These are phyloP conservation scores for Fregata magnificens DNA, from an alignment of 2,113 vertebrate species.

Conservation along the genomic window DNA sequence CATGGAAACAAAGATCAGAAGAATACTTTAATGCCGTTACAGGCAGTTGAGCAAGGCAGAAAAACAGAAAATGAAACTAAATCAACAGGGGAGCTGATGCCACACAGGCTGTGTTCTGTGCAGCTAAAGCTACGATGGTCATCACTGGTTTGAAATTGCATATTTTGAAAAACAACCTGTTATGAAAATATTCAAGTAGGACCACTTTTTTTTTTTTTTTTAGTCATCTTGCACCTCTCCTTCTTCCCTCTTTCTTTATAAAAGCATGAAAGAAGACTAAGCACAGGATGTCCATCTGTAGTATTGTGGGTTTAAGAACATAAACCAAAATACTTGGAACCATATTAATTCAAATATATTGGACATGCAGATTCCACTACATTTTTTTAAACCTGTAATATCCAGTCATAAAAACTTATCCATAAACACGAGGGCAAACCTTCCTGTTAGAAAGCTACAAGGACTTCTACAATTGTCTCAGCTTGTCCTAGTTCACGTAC, in stretches of 20 bases:
- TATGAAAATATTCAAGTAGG: neutral
- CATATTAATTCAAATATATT: neutral
- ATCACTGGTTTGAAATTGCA: neutral
- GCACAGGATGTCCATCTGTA: neutral
- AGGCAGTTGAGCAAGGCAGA: constrained; percentile 65
- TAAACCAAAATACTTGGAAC: neutral
- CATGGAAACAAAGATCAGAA: constrained; percentile 64
- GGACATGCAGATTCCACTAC: neutral
- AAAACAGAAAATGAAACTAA: constrained; percentile 73
- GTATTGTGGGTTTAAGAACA: neutral
- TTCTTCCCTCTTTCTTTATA: neutral
- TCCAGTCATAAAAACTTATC: neutral
- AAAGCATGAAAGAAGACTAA: neutral
- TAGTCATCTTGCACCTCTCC: neutral
- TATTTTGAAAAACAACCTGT: neutral
- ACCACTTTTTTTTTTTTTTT: neutral
- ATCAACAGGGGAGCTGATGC: constrained; percentile 61
- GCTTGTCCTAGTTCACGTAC: neutral
- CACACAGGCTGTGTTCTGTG: constrained; percentile 16
- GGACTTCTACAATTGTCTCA: neutral
- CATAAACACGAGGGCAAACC: neutral
- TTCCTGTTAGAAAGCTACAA: neutral
- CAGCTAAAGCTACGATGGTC: neutral
- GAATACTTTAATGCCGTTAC: constrained; percentile 57
- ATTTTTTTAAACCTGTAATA: neutral